phyloP scores from a whole-genome alignment of 2,797 vertebrate genomes.

The Valencia hispanica region DNA sequence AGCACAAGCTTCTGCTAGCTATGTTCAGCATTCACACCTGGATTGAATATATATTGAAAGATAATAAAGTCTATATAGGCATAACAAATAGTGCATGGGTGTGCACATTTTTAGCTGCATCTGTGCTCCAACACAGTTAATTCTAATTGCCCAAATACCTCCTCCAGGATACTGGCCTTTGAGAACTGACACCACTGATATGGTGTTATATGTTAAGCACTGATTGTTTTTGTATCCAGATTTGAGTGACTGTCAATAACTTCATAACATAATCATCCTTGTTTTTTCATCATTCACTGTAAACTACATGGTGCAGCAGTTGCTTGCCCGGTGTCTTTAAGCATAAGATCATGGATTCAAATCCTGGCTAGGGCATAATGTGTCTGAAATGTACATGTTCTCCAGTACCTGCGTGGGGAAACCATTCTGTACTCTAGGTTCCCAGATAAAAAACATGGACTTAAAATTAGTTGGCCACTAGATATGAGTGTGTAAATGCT shows the following conservation, averaged over 20 bases:
- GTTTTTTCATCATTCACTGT: background rate
- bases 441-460: background rate
- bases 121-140: background rate
- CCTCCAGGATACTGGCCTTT: background rate
- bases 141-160: background rate
- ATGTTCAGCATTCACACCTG: background rate
- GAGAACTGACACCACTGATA: background rate
- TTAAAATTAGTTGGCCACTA: no score
- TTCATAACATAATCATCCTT: background rate
- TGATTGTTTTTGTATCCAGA: background rate
- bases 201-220: background rate
- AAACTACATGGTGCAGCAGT: background rate
- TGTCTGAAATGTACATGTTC: background rate
- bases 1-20: background rate
- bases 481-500: no score
- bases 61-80: background rate
- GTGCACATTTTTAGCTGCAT: background rate
- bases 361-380: background rate
- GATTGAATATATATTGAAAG: no score
- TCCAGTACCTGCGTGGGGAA: background rate
- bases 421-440: background rate
- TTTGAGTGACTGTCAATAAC: background rate
- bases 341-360: no score
- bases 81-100: background rate
- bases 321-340: background rate